These are phyloP conservation scores for Tapera naevia DNA, from an alignment of 2,797 vertebrate species.

Conservation along the genomic window DNA sequence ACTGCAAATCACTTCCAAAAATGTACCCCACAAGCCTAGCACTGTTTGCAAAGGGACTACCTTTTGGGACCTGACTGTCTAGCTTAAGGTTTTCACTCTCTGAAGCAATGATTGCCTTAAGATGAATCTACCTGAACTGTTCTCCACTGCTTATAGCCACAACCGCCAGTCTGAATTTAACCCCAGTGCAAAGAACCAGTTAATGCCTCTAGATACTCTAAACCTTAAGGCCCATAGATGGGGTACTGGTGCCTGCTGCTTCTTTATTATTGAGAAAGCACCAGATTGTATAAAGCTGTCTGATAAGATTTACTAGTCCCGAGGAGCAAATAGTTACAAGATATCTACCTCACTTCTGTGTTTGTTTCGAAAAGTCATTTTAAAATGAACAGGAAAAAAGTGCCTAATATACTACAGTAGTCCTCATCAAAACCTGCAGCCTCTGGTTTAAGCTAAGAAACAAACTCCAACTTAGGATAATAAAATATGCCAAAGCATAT, in stretches of 20 bases:
- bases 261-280: neutral
- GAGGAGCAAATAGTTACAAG: neutral
- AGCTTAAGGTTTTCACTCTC: neutral
- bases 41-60: neutral
- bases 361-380: neutral
- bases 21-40: neutral
- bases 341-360: neutral
- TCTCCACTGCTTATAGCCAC: neutral
- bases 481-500: conserved; percentile 4
- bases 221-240: neutral
- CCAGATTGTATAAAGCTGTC: neutral
- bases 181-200: neutral
- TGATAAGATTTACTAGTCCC: neutral
- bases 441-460: conserved; percentile 22
- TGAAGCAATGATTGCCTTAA: neutral
- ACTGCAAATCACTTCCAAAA: neutral
- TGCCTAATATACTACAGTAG: neutral
- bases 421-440: neutral
- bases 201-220: neutral
- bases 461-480: neutral
- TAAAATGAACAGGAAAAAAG: neutral
- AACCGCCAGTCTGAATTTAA: neutral
- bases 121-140: neutral
- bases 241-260: neutral
- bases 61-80: neutral